A percentile compares a stretch with the other conserved stretches of the same genome.
phyloP scores from a whole-genome alignment of 1,140 invertebrate species.

The Drosophila equinoxialis region DNA sequence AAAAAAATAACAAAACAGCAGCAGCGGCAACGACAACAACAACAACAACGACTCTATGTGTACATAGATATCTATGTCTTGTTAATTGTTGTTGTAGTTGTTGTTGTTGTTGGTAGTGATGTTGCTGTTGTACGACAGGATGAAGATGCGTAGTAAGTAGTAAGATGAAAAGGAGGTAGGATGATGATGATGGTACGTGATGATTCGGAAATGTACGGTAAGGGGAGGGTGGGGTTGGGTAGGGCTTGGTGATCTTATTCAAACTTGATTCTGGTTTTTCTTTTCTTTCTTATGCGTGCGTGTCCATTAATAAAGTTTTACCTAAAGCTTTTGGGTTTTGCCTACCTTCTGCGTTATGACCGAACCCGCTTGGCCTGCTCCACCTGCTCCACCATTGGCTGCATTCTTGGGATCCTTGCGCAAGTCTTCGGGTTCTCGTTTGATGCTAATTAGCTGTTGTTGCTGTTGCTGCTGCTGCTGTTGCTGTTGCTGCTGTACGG shows the following conservation, averaged over 20 bases:
- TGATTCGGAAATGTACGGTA: neutral
- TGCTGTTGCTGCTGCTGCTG: slow-evolving; percentile 70
- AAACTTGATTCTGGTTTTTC: neutral
- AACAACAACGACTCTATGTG: slow-evolving; percentile 21
- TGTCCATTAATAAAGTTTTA: slow-evolving; percentile 66
- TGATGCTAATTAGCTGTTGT: slow-evolving; percentile 79
- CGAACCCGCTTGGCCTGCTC: slow-evolving; percentile 54
- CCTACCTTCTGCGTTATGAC: slow-evolving; percentile 80
- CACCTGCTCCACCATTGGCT: slow-evolving; percentile 43
- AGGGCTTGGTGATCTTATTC: slow-evolving; percentile 10
- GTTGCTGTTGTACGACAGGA: slow-evolving; percentile 2
- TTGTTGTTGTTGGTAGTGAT: neutral
- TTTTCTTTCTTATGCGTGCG: slow-evolving; percentile 58
- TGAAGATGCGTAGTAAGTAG: slow-evolving; percentile 6
- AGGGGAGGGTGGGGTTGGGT: neutral
- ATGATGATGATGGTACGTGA: too few relatives aligned
- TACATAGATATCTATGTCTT: slow-evolving; percentile 14
- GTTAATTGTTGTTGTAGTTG: slow-evolving; percentile 54
- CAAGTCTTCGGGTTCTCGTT: slow-evolving; percentile 82
- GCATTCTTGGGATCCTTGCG: slow-evolving; percentile 82
- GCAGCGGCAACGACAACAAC: slow-evolving; percentile 3
- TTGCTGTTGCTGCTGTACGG: slow-evolving; percentile 68
- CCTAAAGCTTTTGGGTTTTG: slow-evolving; percentile 40
- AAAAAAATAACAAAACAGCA: slow-evolving; percentile 9
- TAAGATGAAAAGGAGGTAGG: neutral